Percentiles rank a stretch among this genome's conserved stretches.
These are phyloP conservation scores for Ichneumon xanthorius DNA, from an alignment of 2,888 invertebrate species.

Conservation along the genomic window DNA sequence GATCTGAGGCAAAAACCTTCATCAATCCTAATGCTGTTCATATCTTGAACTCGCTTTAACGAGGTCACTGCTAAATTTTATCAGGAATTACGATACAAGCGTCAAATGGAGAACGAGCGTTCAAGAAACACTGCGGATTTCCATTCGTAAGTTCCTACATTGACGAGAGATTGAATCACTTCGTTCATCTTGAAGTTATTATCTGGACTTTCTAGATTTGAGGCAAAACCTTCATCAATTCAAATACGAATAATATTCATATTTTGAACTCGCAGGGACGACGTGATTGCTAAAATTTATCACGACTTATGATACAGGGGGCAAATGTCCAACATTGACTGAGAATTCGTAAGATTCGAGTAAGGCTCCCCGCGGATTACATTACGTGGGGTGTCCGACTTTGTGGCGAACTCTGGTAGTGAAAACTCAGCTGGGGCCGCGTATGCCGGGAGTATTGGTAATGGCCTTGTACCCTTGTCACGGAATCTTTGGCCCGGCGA, in stretches of 20 bases:
- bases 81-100: background rate
- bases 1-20: background rate
- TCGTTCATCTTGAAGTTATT: background rate
- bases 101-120: constrained; percentile 19
- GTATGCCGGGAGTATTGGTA: constrained; percentile 8
- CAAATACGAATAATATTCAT: background rate
- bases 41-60: background rate
- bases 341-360: constrained; percentile 25
- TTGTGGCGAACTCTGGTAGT: constrained; percentile 16
- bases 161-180: background rate
- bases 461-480: constrained; percentile 65
- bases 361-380: constrained; percentile 13
- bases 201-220: background rate
- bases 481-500: constrained; percentile 41
- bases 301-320: background rate
- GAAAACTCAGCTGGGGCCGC: constrained; percentile 21
- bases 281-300: background rate
- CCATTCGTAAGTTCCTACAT: background rate
- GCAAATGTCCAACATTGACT: constrained; percentile 3
- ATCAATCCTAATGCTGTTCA: background rate
- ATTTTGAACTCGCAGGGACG: background rate
- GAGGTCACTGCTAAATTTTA: background rate
- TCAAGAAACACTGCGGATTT: constrained; percentile 3
- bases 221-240: background rate
- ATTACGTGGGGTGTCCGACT: background rate